Percentiles rank a stretch among this genome's conserved stretches.
Conservation (phyloP, 2,797 vertebrate genomes). For the Orestias chungarensis region DNA sequence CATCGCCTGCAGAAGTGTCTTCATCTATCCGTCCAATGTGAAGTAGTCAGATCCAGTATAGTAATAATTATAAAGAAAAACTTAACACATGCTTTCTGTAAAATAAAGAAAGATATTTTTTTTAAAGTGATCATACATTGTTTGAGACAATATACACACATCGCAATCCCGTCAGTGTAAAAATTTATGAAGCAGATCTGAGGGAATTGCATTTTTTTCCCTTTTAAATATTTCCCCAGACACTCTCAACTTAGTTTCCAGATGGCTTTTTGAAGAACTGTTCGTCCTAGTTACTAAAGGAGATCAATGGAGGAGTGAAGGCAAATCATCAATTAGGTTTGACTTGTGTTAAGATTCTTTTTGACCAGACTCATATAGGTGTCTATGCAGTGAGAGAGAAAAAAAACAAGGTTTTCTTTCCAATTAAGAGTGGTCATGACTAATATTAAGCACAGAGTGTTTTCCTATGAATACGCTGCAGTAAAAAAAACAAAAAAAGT, state of each 20-base stretch:
- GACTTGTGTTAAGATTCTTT: not conserved
- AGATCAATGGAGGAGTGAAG: not conserved
- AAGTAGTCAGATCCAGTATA: not conserved
- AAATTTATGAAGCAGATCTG: not conserved
- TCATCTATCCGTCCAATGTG: not conserved
- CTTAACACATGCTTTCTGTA: not conserved
- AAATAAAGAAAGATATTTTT: not conserved
- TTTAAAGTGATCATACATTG: not conserved
- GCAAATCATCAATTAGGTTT: not conserved
- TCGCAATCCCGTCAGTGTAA: not conserved
- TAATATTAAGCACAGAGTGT: constrained; percentile 18
- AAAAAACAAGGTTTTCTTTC: not conserved
- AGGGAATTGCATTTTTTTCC: not conserved
- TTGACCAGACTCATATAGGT: not conserved
- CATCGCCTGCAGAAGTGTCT: not conserved
- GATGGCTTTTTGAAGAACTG: not conserved
- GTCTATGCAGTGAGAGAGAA: not conserved
- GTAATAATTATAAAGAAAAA: not conserved
- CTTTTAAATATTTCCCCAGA: not conserved
- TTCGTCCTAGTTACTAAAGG: not conserved
- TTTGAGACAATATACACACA: not conserved
- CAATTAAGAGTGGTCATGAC: constrained; percentile 13
- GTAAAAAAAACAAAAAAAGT: no score
- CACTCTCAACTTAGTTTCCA: not conserved
- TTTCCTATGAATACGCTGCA: no score